Base-by-base conservation (phyloP, 2,113 vertebrate species). In the Madoqua kirkii region DNA sequence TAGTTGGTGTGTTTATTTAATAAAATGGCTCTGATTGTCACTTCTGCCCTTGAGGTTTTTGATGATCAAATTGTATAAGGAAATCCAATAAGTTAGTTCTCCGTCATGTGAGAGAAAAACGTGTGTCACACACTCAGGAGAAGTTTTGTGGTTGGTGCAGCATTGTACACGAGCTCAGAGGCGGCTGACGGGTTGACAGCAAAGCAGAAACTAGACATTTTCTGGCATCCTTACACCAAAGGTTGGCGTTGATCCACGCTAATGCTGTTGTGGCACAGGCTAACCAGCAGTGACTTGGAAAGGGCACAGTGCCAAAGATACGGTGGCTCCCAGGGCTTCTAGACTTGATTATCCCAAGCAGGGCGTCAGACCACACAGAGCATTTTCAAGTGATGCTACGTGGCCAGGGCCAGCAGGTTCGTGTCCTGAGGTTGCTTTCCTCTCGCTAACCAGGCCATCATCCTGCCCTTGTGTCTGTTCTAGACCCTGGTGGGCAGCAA, bases 401-500 rank as follows among this genome's bases (percentile, higher is more conserved):
- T 2, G 11, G 29, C 55, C 54, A 19, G 27, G 48, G 43, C 23
- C 10, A 36, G 62, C 15, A 2, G 48, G 59, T 93, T 13, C 17
- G 5, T 83, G 55, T 54, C 62, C 10, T n/a, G 36, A 87, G 25
- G 17, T 81, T 52, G 64, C 90, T 91, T 71, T 29, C 11, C 8
- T 27, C 43, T 67, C 12, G 84, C 82, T 85, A 33, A 91, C 40
- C 2, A 36, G 15, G 21, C 19, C 3, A 6, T 67, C 43, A 50
- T 76, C 90, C 74, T 96, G 64, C 82, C 45, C 0, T 88, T 92
- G 52, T 94, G 64, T 0, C 87, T 92, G 11, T 96, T 98, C 57
- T 97, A 99, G 99, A 99, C 99, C 3, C 98, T 99, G 2, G 99
- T 99, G 98, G 99, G 99, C 96, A 99, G 99, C 98, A 99, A 86